Evolutionary conservation across 2,797 vertebrate species (phyloP).

Genomic region (Pampus argenteus): DNA sequence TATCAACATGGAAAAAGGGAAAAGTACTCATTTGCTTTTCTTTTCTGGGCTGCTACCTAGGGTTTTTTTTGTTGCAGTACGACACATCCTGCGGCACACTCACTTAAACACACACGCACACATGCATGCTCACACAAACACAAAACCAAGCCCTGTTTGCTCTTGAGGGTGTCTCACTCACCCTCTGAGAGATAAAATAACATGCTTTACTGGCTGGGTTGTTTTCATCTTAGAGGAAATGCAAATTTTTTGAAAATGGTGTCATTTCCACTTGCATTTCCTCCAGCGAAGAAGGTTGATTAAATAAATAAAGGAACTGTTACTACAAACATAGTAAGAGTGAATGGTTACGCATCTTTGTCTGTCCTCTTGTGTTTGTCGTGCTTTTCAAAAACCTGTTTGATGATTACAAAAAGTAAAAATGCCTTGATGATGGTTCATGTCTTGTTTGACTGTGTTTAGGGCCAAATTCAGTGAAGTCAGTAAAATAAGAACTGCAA

Average conservation of each 20-base stretch:
- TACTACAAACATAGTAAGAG: conserved; percentile 34
- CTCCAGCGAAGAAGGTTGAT: conserved; percentile 49
- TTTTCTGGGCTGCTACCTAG: conserved; percentile 45
- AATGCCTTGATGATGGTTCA: neutral
- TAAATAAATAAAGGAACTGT: conserved; percentile 58
- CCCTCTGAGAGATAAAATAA: conserved; percentile 68
- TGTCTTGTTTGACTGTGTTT: too few relatives aligned
- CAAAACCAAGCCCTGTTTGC: conserved; percentile 52
- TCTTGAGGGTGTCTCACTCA: conserved; percentile 58
- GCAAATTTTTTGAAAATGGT: conserved; percentile 57
- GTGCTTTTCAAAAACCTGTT: neutral
- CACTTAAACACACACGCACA: conserved; percentile 34
- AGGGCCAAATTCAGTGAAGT: too few relatives aligned
- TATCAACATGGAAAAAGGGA: conserved; percentile 39
- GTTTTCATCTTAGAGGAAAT: conserved; percentile 61
- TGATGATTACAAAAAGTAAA: neutral
- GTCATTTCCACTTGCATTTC: conserved; percentile 56
- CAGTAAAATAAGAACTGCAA: neutral
- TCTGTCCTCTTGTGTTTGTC: conserved; percentile 15
- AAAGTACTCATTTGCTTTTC: conserved; percentile 55
- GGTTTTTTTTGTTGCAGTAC: conserved; percentile 34
- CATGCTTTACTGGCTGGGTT: conserved; percentile 52
- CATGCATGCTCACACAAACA: conserved; percentile 34
- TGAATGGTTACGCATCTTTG: conserved; percentile 28
- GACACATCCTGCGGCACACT: conserved; percentile 46